A percentile compares a stretch with the other conserved stretches of the same genome.
Evolutionary conservation across 2,113 vertebrate genomes (phyloP).

Genomic region (Sturnira hondurensis): DNA sequence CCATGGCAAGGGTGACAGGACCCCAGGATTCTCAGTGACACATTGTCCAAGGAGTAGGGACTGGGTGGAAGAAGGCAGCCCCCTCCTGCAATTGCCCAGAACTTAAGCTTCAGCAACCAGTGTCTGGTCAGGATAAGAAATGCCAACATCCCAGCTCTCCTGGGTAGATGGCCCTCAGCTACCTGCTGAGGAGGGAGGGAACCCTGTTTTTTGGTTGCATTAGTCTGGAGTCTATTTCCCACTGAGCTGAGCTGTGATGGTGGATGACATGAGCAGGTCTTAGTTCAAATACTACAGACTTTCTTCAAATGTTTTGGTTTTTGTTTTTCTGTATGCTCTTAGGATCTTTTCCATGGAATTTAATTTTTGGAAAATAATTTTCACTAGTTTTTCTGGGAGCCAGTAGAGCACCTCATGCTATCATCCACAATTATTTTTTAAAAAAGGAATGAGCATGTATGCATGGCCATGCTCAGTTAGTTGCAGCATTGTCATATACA

Average conservation of each 20-base stretch:
- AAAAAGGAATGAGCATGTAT: too few species aligned
- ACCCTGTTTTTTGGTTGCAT: background rate
- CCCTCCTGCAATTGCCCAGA: background rate
- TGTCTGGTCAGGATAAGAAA: background rate
- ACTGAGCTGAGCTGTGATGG: background rate
- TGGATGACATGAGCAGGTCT: background rate
- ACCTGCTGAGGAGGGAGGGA: too few species aligned
- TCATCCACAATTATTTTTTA: background rate
- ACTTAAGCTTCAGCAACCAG: background rate
- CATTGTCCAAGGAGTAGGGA: background rate
- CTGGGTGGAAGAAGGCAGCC: background rate
- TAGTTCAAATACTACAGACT: background rate
- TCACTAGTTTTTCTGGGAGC: background rate
- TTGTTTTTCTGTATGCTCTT: background rate
- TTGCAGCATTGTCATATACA: too few species aligned
- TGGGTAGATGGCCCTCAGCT: background rate
- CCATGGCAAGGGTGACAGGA: background rate
- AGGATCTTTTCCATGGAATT: background rate
- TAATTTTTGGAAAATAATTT: background rate
- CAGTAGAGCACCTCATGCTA: background rate
- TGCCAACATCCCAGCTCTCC: background rate
- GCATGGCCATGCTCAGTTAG: too few species aligned
- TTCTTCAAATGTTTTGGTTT: background rate
- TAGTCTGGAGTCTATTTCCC: background rate
- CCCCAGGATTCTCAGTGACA: background rate